Evolutionary conservation across 2,888 invertebrate genomes (phyloP), one percentile per base, ranked within the genome.

Genomic region (Pterostichus niger): DNA sequence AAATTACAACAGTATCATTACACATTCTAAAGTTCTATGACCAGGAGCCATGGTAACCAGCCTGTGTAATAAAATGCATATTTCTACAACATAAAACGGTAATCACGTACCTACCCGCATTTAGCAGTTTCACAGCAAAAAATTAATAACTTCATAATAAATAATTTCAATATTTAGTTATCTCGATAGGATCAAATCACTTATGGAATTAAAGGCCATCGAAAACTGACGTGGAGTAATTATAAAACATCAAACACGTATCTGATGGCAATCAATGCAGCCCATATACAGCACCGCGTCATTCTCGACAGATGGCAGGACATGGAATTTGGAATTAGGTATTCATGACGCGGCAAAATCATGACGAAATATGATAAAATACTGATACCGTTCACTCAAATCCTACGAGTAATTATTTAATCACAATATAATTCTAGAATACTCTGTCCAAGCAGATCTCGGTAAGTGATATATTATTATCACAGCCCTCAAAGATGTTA

Each of bases 181-280:
- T 64, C 64, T 64, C 13, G 35, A 10, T 4, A 64, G 33, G 13
- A 64, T 64, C 33, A 33, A 33, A 64, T 11, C 64, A 64, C 13
- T 64, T 35, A 64, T 10, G 11, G 35, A 64, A 64, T 64, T 64
- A 64, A 64, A 64, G 64, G 35, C 64, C 64, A 33, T 35, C 35
- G n/a, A 33, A 64, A 64, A 10, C 13, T 64, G 64, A 64, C 64
- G 33, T 49, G 5, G 49, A 64, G 64, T 64, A 64, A 64, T 64
- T 64, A 64, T 49, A 64, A 64, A 64, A 64, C 64, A 64, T 64
- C 64, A 64, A 64, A 35, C 33, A n/a, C n/a, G 49, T 11, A 35
- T 64, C 31, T 33, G 35, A 13, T 64, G 33, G 10, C 64, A 64
- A 64, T 64, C 64, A 64, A n/a, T 64, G 64, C 35, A 17, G 17